These are phyloP conservation scores for Petrocephalus schoutedeni DNA, from an alignment of 2,797 vertebrate species.

Conservation along the genomic window DNA sequence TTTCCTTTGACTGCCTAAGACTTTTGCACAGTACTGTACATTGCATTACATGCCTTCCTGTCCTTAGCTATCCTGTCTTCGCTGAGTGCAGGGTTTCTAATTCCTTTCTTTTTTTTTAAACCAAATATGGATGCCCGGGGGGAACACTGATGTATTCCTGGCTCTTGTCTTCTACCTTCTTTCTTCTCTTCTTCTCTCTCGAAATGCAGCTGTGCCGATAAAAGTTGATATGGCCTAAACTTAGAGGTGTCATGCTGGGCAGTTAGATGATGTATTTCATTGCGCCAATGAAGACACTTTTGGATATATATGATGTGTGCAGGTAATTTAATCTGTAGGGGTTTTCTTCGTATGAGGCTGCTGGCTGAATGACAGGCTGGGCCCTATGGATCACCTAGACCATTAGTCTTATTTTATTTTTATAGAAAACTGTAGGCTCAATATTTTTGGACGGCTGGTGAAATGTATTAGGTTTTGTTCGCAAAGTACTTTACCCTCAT, in stretches of 20 bases:
- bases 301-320: slow-evolving; percentile 14
- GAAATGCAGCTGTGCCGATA: slow-evolving; percentile 15
- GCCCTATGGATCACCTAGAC: slow-evolving; percentile 14
- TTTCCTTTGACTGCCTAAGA: not conserved
- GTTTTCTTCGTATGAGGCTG: slow-evolving; percentile 13
- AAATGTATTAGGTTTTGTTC: slow-evolving; percentile 10
- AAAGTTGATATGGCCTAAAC: slow-evolving; percentile 13
- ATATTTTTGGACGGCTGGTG: slow-evolving; percentile 12
- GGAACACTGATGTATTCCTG: slow-evolving; percentile 30
- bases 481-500: not conserved
- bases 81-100: not conserved
- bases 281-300: slow-evolving; percentile 4
- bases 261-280: slow-evolving; percentile 22
- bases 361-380: slow-evolving; percentile 12
- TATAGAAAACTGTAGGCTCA: slow-evolving; percentile 17
- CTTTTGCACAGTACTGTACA: no score
- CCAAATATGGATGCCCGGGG: slow-evolving; percentile 24
- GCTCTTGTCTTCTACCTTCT: slow-evolving; percentile 21
- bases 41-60: not conserved
- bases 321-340: slow-evolving; percentile 22
- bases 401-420: not conserved
- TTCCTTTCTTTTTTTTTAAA: not conserved
- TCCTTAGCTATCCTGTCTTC: not conserved
- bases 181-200: slow-evolving; percentile 16
- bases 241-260: slow-evolving; percentile 11